phyloP scores from a whole-genome alignment of 37 sponge, comb jelly and placozoan species.

The Hexactinellida sp. region DNA sequence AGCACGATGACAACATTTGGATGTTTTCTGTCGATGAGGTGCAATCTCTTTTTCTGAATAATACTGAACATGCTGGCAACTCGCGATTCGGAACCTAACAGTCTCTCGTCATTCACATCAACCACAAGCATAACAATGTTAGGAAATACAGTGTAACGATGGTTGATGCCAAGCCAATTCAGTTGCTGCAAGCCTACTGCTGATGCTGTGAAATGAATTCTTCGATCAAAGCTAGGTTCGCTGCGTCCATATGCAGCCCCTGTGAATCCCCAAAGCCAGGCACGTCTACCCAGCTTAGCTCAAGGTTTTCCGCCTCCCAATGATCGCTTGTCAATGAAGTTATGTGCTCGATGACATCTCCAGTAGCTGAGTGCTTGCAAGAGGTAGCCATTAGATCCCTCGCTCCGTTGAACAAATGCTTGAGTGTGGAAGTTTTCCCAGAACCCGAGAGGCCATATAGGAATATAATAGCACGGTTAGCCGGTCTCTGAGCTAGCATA shows the following conservation, averaged over 20 bases:
- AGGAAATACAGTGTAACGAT: neutral
- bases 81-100: neutral
- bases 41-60: neutral
- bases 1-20: neutral
- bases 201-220: neutral
- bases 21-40: neutral
- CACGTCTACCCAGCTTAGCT: neutral
- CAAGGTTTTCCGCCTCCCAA: neutral
- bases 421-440: neutral
- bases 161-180: neutral
- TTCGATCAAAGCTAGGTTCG: neutral
- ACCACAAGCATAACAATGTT: neutral
- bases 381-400: neutral
- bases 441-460: neutral
- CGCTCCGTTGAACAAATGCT: neutral
- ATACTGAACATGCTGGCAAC: neutral
- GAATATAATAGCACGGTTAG: neutral
- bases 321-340: neutral
- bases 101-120: constrained; percentile 7
- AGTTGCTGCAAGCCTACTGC: neutral
- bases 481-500: neutral
- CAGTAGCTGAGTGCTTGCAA: neutral
- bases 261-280: neutral
- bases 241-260: neutral
- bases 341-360: neutral